Evolutionary conservation across 2,888 invertebrate genomes (phyloP).

Genomic region (Eueremaeus valkanovi): DNA sequence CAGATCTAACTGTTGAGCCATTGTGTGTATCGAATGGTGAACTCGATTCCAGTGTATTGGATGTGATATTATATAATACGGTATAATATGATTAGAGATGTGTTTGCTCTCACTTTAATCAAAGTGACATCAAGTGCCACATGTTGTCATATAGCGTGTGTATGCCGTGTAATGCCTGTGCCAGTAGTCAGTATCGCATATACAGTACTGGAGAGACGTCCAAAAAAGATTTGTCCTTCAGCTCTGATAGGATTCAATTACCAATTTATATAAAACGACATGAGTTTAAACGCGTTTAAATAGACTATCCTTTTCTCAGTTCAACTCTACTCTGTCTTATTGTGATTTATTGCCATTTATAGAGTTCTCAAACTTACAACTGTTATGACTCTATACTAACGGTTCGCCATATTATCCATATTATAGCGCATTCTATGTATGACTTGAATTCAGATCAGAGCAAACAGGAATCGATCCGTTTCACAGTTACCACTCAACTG

Average conservation of each 20-base stretch:
- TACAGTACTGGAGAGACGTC: background rate
- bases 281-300: background rate
- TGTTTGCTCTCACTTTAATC: slow-evolving; percentile 1
- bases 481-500: background rate
- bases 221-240: slow-evolving; percentile 32
- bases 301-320: background rate
- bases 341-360: background rate
- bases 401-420: slow-evolving; percentile 22
- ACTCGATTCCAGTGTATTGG: background rate
- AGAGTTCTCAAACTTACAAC: background rate
- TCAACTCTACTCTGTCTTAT: background rate
- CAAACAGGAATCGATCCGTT: background rate
- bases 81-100: background rate
- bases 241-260: slow-evolving; percentile 23
- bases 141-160: slow-evolving; percentile 3
- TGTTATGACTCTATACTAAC: background rate
- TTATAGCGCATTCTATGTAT: no score
- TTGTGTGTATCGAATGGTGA: background rate
- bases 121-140: slow-evolving; percentile 12
- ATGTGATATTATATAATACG: background rate
- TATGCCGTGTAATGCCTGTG: slow-evolving; percentile 15
- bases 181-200: background rate
- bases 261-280: background rate
- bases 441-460: background rate
- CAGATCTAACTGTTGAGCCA: slow-evolving; percentile 15